Base-by-base conservation (phyloP, 1,140 invertebrate genomes). In the Sarcophaga bullata region DNA sequence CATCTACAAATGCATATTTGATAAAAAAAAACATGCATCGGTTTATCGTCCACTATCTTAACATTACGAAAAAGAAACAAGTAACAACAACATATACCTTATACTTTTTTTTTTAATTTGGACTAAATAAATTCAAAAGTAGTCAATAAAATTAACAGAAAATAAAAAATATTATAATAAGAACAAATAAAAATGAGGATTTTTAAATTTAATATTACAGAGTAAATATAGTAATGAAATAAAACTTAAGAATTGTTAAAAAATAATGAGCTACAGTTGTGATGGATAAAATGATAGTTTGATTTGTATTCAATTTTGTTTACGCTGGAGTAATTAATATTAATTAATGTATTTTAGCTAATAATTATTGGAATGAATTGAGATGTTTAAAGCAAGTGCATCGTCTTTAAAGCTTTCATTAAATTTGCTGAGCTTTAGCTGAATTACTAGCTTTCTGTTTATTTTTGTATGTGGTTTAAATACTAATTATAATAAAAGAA, bases 321-420 rank as follows among this genome's bases (percentile, higher is more conserved):
- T 37, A 62, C 8, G n/a, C 8, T 62, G n/a, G 19, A 17, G 9
- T 68, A 68, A 68, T 68, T 68, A 68, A 68, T 25, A 19, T 11
- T 58, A 58, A 37, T 37, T 37, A 37, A 19, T 68, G 62, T 68
- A 19, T 62, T 62, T 62, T 17, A 19, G n/a, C 19, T 17, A 9
- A 19, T 25, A 19, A 8, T 25, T 68, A 25, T 68, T 19, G 19
- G 8, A 68, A 68, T 68, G n/a, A 68, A n/a, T 68, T 68, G 54
- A 19, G 19, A 17, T 68, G 62, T 19, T 68, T 68, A 10, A 68
- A 68, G 62, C 62, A 68, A 19, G 62, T 68, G 62, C 62, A 68
- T 19, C 19, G 62, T n/a, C 62, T 68, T 19, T 68, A 68, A 68
- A 68, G 62, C 62, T 68, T 68, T 68, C n/a, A 8, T 68, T 8